Evolutionary conservation across 2,797 vertebrate genomes (phyloP), one percentile per base, ranked within the genome.

Genomic region (Melanotaenia boesemani): DNA sequence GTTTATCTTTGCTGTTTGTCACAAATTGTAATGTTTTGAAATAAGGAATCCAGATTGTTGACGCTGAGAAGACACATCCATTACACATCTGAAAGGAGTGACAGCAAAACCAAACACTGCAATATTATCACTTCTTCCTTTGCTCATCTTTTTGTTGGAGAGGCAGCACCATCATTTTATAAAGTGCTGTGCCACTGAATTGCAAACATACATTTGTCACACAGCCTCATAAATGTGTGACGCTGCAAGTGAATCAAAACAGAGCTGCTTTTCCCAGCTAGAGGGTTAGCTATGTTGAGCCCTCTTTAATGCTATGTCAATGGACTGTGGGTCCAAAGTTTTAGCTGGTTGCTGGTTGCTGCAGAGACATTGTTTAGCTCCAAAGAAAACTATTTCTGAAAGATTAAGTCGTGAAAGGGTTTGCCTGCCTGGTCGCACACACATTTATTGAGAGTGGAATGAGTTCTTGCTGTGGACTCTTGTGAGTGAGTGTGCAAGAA

Each of bases 381-480:
- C 74, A 69, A 57, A 79, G 24, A 69, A 74, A 90, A 92, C 78
- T 81, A 68, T 72, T 83, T 89, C 66, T 89, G 88, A 89, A 88
- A 88, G 80, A 77, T 79, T 83, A 74, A 89, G 85, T 87, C 81
- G 88, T 84, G 80, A 84, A 78, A 87, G 72, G 77, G 76, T 86
- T 86, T 79, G 86, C 85, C 82, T 80, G 80, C 72, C 70, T 63
- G 74, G 77, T 72, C 55, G 77, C 83, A 68, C 79, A 78, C 63
- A 79, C 88, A 32, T 82, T 90, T 91, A 89, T 83, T 70, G 80
- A 76, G 86, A 80, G 74, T 81, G 82, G 80, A 87, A 86, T 87
- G 84, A 86, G 73, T 83, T 86, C 74, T n/a, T 16, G 3, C 41
- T 12, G 50, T 12, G 50, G 39, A 5, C n/a, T 22, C 11, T 24